Percentiles rank a stretch among this genome's conserved stretches.
Conservation (phyloP, 2,888 invertebrate genomes). For the Eupeodes luniger region DNA sequence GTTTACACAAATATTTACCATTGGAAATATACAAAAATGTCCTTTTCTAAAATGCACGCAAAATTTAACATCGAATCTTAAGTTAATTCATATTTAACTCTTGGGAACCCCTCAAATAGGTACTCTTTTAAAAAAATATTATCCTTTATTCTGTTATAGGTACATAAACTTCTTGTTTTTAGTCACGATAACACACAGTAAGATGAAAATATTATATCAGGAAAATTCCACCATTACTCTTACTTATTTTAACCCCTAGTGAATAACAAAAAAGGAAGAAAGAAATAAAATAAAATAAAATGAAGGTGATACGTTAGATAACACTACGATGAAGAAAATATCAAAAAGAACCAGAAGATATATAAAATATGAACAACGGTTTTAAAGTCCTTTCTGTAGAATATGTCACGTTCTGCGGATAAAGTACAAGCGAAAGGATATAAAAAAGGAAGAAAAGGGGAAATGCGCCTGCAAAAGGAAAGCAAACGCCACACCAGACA, state of each 20-base stretch:
- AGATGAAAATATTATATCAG: conserved; percentile 73
- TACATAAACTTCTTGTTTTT: conserved; percentile 66
- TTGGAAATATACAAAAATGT: background rate
- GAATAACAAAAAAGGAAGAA: conserved; percentile 34
- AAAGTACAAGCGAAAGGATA: conserved; percentile 54
- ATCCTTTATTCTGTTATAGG: conserved; percentile 53
- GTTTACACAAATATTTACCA: background rate
- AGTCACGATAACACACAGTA: conserved; percentile 72
- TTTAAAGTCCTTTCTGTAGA: conserved; percentile 60
- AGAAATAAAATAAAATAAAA: conserved; percentile 24
- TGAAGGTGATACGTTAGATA: conserved; percentile 69
- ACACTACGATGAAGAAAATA: conserved; percentile 17
- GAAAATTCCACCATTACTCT: conserved; percentile 70
- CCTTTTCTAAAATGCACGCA: conserved; percentile 44
- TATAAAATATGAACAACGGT: conserved; percentile 36
- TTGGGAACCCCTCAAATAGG: conserved; percentile 23
- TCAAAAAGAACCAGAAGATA: background rate
- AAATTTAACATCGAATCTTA: conserved; percentile 41
- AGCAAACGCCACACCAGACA: background rate
- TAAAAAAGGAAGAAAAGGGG: conserved; percentile 53
- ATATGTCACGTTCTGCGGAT: conserved; percentile 71
- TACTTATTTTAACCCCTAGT: conserved; percentile 73
- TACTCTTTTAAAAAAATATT: conserved; percentile 41
- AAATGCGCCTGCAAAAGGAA: conserved; percentile 46
- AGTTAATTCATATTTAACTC: background rate